Evolutionary conservation across 1,140 invertebrate species (phyloP).

Genomic region (Bombus fervidus): DNA sequence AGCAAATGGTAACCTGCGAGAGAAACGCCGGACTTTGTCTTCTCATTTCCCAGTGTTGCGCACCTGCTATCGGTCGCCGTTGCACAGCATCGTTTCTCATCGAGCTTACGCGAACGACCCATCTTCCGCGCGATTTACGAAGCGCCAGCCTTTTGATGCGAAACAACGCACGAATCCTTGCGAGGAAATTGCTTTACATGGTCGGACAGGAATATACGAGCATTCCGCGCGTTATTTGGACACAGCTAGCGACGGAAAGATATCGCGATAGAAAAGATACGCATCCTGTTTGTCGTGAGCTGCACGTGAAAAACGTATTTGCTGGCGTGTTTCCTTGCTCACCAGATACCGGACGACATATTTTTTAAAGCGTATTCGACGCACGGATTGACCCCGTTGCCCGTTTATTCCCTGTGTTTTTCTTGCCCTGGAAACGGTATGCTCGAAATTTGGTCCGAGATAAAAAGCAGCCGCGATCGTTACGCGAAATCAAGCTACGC

Average conservation of each 20-base stretch:
- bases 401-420: constrained; percentile 14
- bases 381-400: background rate
- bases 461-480: background rate
- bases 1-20: background rate
- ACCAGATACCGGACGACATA: too few species aligned
- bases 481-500: too few species aligned
- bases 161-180: constrained; percentile 7
- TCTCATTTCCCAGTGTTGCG: background rate
- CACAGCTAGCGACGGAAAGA: background rate
- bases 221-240: background rate
- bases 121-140: background rate
- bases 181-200: background rate
- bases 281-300: background rate
- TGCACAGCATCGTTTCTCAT: constrained; percentile 4
- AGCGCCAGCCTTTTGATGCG: background rate
- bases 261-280: background rate
- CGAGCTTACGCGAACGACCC: background rate
- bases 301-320: too few species aligned
- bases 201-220: background rate
- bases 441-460: background rate
- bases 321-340: too few species aligned
- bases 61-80: background rate
- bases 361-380: constrained; percentile 1
- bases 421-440: background rate
- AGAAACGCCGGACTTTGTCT: background rate